Evolutionary conservation across 2,888 invertebrate species (phyloP).

Genomic region (Gymnosoma rotundatum): DNA sequence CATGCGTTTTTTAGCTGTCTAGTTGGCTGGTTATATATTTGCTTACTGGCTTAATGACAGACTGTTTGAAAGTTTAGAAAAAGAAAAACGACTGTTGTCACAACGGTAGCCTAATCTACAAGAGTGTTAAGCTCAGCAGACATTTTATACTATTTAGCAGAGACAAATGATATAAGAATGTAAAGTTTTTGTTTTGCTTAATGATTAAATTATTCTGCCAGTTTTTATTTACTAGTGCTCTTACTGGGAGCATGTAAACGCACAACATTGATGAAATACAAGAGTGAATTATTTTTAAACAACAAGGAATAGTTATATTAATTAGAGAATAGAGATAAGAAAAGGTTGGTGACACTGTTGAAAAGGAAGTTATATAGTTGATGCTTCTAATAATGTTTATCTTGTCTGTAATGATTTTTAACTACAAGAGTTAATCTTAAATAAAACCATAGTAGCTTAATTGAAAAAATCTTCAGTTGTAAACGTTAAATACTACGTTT

Average conservation of each 20-base stretch:
- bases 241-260: constrained; percentile 38
- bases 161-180: constrained; percentile 64
- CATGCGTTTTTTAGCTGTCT: constrained; percentile 48
- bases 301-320: constrained; percentile 52
- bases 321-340: constrained; percentile 51
- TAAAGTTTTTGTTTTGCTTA: constrained; percentile 53
- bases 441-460: neutral
- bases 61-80: constrained; percentile 15
- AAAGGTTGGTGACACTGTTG: constrained; percentile 56
- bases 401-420: constrained; percentile 43
- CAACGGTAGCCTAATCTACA: constrained; percentile 65
- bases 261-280: neutral
- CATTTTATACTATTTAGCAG: constrained; percentile 50
- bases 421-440: constrained; percentile 21
- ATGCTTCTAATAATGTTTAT: constrained; percentile 54
- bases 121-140: constrained; percentile 65
- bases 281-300: constrained; percentile 26
- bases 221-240: constrained; percentile 52
- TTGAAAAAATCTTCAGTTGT: constrained; percentile 12
- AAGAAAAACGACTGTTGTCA: constrained; percentile 36
- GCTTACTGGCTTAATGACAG: constrained; percentile 34
- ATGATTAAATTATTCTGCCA: constrained; percentile 65
- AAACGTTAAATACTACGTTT: constrained; percentile 42
- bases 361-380: constrained; percentile 50
- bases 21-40: constrained; percentile 15